Conservation (phyloP, 2,113 vertebrate genomes). For the Lates calcarifer region DNA sequence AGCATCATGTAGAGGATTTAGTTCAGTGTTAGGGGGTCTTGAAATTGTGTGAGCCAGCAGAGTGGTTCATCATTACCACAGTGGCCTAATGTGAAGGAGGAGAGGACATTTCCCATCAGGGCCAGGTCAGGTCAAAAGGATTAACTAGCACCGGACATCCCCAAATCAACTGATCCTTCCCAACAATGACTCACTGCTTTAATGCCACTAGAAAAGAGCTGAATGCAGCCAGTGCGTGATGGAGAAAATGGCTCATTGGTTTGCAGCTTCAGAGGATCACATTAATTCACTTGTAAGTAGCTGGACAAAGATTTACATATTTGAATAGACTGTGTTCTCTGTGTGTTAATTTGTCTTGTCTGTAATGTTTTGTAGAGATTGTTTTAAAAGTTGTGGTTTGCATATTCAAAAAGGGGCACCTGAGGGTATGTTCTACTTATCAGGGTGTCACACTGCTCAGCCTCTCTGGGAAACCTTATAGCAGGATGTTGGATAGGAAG, state of each 20-base stretch:
- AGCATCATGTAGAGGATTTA: neutral
- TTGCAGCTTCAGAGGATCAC: conserved; percentile 33
- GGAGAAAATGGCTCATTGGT: conserved; percentile 49
- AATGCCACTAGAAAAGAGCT: conserved; percentile 42
- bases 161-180: conserved; percentile 73
- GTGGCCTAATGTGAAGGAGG: conserved; percentile 52
- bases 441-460: neutral
- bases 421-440: neutral
- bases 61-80: conserved; percentile 62
- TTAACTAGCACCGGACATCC: conserved; percentile 80
- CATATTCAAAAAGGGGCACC: neutral
- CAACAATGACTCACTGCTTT: conserved; percentile 63
- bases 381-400: neutral
- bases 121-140: conserved; percentile 78
- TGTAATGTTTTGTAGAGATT: neutral
- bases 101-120: conserved; percentile 72
- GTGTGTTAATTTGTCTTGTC: neutral
- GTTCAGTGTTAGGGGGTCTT: conserved; percentile 12
- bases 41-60: conserved; percentile 32
- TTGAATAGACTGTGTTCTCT: conserved; percentile 33
- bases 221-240: conserved; percentile 23
- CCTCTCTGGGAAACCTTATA: neutral
- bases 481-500: neutral
- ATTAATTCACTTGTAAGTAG: conserved; percentile 51
- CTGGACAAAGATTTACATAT: conserved; percentile 45